Evolutionary conservation across 2,888 invertebrate species (phyloP).

Genomic region (Melitaea athalia): DNA sequence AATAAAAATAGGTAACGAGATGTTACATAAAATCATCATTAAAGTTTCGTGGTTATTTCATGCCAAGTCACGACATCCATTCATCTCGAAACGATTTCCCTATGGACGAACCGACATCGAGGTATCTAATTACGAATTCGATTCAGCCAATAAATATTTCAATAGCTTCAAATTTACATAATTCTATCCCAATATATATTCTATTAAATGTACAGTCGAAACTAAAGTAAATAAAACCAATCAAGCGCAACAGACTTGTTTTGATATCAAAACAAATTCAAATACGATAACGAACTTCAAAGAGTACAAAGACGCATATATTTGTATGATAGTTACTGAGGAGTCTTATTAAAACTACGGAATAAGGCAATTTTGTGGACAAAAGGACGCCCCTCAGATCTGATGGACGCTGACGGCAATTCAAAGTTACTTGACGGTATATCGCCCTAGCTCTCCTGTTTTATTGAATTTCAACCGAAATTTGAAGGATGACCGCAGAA

Average conservation of each 20-base stretch:
- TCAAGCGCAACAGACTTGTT: slow-evolving; percentile 30
- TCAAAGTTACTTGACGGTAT: slow-evolving; percentile 74
- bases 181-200: slow-evolving; percentile 33
- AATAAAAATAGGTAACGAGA: background rate
- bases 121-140: slow-evolving; percentile 78
- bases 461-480: slow-evolving; percentile 73
- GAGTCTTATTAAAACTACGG: slow-evolving; percentile 73
- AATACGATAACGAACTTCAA: slow-evolving; percentile 59
- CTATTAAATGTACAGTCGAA: slow-evolving; percentile 4
- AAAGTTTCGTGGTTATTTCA: slow-evolving; percentile 41
- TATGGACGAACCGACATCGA: slow-evolving; percentile 56
- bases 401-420: slow-evolving; percentile 64
- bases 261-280: slow-evolving; percentile 51
- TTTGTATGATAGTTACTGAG: slow-evolving; percentile 69
- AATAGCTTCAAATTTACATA: slow-evolving; percentile 69
- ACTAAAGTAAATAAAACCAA: slow-evolving; percentile 28
- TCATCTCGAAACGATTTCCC: slow-evolving; percentile 69
- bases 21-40: slow-evolving; percentile 1
- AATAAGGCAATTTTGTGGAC: slow-evolving; percentile 79
- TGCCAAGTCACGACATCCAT: slow-evolving; percentile 64
- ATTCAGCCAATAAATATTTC: slow-evolving; percentile 74
- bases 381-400: slow-evolving; percentile 69
- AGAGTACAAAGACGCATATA: slow-evolving; percentile 73
- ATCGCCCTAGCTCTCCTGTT: slow-evolving; percentile 62
- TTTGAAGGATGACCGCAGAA: slow-evolving; percentile 71